Percentiles rank a stretch among this genome's conserved stretches.
These are phyloP conservation scores for Rhimphoctona megacephalus DNA, from an alignment of 2,888 invertebrate genomes.

Conservation along the genomic window DNA sequence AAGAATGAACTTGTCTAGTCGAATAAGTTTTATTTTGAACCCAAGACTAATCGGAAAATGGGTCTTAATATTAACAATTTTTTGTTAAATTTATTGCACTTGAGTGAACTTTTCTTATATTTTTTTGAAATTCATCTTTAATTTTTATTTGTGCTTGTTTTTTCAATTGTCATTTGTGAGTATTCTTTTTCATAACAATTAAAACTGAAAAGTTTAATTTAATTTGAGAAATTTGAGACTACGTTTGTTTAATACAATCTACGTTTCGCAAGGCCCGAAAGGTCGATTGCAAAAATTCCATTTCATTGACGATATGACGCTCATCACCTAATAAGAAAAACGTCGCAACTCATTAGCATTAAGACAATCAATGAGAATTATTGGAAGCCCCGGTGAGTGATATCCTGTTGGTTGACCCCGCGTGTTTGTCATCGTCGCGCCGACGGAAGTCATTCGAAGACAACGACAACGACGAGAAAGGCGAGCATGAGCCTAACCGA, in stretches of 20 bases:
- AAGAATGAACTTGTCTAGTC: background rate
- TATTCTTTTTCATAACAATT: background rate
- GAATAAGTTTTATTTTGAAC: background rate
- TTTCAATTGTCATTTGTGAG: background rate
- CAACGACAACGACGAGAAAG: constrained; percentile 76
- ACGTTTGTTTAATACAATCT: background rate
- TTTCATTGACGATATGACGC: constrained; percentile 8
- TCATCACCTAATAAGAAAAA: constrained; percentile 45
- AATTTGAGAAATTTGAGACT: background rate
- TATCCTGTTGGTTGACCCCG: constrained; percentile 83
- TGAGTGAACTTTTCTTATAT: background rate
- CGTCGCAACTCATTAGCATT: constrained; percentile 79
- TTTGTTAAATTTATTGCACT: background rate
- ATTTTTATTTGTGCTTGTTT: background rate
- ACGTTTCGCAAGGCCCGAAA: background rate
- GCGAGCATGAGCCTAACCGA: constrained; percentile 68
- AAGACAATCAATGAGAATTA: constrained; percentile 83
- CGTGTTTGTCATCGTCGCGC: constrained; percentile 48
- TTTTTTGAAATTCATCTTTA: background rate
- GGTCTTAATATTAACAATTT: background rate
- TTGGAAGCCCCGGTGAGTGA: constrained; percentile 78
- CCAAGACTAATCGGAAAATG: background rate
- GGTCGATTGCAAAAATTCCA: constrained; percentile 48
- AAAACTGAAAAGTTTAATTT: background rate
- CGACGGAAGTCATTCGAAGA: constrained; percentile 81